Conservation (phyloP, 2,797 vertebrate genomes). For the Etheostoma perlongum region DNA sequence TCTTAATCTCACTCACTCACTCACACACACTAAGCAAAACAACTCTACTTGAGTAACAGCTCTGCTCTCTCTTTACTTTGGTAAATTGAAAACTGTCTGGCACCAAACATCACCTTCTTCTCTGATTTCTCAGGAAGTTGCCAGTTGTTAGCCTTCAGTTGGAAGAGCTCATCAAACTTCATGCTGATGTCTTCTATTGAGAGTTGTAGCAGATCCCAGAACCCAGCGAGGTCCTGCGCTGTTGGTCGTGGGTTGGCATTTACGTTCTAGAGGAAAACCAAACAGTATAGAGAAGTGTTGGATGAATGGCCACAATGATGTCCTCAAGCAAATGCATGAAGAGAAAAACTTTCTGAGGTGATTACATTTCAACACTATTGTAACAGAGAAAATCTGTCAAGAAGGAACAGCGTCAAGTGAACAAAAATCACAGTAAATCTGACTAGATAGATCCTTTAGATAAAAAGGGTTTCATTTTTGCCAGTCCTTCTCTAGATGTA, state of each 20-base stretch:
- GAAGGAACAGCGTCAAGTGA: neutral
- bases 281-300: neutral
- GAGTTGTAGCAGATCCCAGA: slow-evolving; percentile 99
- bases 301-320: neutral
- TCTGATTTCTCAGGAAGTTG: slow-evolving; percentile 87
- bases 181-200: slow-evolving; percentile 99
- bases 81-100: neutral
- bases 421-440: neutral
- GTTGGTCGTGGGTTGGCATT: slow-evolving; percentile 95
- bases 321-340: slow-evolving; percentile 8
- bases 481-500: neutral
- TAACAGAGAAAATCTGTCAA: slow-evolving; percentile 12
- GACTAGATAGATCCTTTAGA: neutral
- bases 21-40: neutral
- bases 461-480: neutral
- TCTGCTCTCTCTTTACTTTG: neutral
- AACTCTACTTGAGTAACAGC: neutral
- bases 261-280: slow-evolving; percentile 83
- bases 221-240: slow-evolving; percentile 97
- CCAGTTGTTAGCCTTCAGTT: slow-evolving; percentile 98
- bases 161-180: slow-evolving; percentile 99
- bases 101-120: slow-evolving; percentile 88
- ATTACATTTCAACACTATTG: slow-evolving; percentile 17
- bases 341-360: slow-evolving; percentile 23
- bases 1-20: too few relatives aligned